Percentiles rank a stretch among this genome's conserved stretches.
Conservation (phyloP, 2,888 invertebrate genomes). For the Tiliacea citrago region DNA sequence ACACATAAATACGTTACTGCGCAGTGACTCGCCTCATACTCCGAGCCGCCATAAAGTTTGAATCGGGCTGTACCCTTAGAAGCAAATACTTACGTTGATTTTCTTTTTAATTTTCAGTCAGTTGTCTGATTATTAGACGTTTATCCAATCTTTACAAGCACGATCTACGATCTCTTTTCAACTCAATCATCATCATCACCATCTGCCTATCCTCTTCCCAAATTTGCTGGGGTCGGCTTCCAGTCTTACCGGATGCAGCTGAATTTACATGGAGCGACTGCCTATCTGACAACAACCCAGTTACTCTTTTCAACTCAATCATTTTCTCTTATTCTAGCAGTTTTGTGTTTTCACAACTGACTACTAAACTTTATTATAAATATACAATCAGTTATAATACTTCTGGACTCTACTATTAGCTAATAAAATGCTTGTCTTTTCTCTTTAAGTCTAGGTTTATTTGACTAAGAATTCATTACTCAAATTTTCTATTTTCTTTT, state of each 20-base stretch:
- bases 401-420: not conserved
- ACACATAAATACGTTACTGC: too few species aligned
- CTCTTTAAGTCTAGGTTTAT: not conserved
- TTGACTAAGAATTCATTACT: not conserved
- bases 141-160: not conserved
- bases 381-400: conserved; percentile 4
- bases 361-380: not conserved
- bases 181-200: not conserved
- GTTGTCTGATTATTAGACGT: not conserved
- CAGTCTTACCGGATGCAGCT: too few species aligned
- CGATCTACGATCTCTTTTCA: not conserved
- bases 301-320: not conserved
- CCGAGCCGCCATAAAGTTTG: too few species aligned
- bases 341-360: too few species aligned
- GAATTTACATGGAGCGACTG: too few species aligned
- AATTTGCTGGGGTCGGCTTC: too few species aligned
- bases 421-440: conserved; percentile 9
- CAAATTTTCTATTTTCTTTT: conserved; percentile 71
- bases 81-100: not conserved
- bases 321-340: too few species aligned
- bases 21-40: too few species aligned
- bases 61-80: too few species aligned
- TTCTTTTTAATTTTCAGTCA: not conserved
- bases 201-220: too few species aligned
- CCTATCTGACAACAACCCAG: too few species aligned